Conservation (phyloP, 2,797 vertebrate species). For the Lepus townsendii region DNA sequence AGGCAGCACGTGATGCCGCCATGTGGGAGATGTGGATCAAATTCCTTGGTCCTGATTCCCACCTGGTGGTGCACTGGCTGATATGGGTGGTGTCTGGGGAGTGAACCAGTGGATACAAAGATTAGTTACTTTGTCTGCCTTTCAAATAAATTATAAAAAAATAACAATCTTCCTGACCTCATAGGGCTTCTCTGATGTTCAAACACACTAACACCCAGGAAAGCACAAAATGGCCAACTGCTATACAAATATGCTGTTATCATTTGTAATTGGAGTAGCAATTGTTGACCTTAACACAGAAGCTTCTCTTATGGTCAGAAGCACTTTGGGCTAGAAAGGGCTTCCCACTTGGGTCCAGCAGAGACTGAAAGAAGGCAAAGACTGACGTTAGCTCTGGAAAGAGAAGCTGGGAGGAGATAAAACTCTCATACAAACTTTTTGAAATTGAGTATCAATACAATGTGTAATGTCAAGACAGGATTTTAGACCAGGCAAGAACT, state of each 20-base stretch:
- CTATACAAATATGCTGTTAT: not conserved
- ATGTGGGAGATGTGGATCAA: no score
- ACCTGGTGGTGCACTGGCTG: no score
- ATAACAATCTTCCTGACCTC: no score
- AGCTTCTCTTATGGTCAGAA: not conserved
- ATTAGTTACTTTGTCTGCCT: no score
- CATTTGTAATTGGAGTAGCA: not conserved
- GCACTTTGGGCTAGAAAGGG: not conserved
- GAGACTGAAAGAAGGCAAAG: conserved; percentile 9
- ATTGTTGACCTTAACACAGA: not conserved
- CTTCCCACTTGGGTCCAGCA: not conserved
- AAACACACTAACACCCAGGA: not conserved
- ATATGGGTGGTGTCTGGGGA: no score
- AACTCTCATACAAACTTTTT: not conserved
- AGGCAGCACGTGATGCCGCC: no score
- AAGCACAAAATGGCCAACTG: not conserved
- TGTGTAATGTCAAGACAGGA: not conserved
- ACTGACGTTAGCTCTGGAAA: not conserved
- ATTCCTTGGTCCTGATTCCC: no score
- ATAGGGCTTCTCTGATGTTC: not conserved
- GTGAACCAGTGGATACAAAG: no score
- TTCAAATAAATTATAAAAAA: no score
- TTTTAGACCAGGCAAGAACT: not conserved
- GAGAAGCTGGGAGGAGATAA: not conserved
- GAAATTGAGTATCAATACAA: not conserved